Evolutionary conservation across 2,888 invertebrate species (phyloP), one percentile per base, ranked within the genome.

Genomic region (Epiblema foenella): DNA sequence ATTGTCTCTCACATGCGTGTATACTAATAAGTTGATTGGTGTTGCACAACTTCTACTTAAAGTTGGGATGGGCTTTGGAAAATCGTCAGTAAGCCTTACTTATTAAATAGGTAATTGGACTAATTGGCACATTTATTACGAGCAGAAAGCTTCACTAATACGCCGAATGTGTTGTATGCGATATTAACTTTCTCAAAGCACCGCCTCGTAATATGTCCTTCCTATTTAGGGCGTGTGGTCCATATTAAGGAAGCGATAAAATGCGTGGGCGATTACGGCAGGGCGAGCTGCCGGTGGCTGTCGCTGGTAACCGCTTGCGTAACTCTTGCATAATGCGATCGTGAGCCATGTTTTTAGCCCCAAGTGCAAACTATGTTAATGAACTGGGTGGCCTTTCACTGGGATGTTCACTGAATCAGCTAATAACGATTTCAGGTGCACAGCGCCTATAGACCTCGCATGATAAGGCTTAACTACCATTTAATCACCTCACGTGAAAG

Each of bases 291-390:
- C 59, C 49, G 57, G 54, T 64, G 33, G 56, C 57, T 37, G 57
- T 37, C 57, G 24, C 42, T 46, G 42, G 70, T 33, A 11, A 52
- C 18, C 42, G 69, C 51, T 74, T 76, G 71, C 74, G 60, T 62
- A 72, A 85, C 74, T 42, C 72, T 87, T 87, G 75, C 81, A 77
- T 83, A 85, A 87, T 74, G 68, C 73, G 76, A 77, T 68, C 76
- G 69, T 79, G 74, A 76, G 79, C 78, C 78, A 78, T 80, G 76
- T 81, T 85, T 84, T 85, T 83, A 85, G 80, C 79, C 69, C 73
- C 79, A 83, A 78, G 86, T 87, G 89, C 84, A 81, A 89, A 89
- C 77, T 82, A 85, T 81, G 85, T 86, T 90, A 90, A 89, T 81
- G 79, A 82, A 81, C 79, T 78, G 79, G 75, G 81, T 83, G 83